Base-by-base conservation (phyloP, 2,888 invertebrate genomes). In the Metallyticus violacea region DNA sequence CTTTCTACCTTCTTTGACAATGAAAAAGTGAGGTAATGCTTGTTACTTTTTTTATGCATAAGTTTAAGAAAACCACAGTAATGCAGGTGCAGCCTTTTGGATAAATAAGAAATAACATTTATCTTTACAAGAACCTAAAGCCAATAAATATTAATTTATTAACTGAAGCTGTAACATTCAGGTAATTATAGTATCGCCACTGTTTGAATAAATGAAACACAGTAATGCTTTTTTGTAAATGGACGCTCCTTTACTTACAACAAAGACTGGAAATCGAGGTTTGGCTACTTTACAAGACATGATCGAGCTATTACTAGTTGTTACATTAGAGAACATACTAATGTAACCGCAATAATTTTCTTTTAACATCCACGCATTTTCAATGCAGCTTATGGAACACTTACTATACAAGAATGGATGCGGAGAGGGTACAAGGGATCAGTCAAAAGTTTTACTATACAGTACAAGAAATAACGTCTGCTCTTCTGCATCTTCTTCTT, bases 351-450 rank as follows among this genome's bases (percentile, higher is more conserved):
- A 80, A 77, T 81, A 81, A n/a, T 76, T 30, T 40, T 76, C 25
- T 85, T 85, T 78, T 85, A 80, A 86, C 85, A 85, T 86, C 86
- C 87, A 87, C 76, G 86, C 87, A 86, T 87, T 87, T 87, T 86
- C 77, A 87, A 87, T 86, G 86, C 87, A 83, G 85, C 84, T 85
- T 87, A 87, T 86, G 83, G 85, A 84, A 87, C 87, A 87, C 77
- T 84, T 84, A 87, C 81, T 87, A 87, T 27, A 84, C 85, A 79
- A 9, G 84, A 87, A 85, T 82, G 85, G 81, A 85, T 81, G 85
- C 27, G 29, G 78, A 27, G 85, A 85, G 29, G 85, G 78, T 77
- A 62, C 15, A 62, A 81, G 30, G 9, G 25, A 30, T 26, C 25
- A 78, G 78, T 78, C 78, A 78, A 78, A 78, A 78, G 25, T 26